Base-by-base conservation (phyloP, 1,140 invertebrate species). In the Nephotettix cincticeps region DNA sequence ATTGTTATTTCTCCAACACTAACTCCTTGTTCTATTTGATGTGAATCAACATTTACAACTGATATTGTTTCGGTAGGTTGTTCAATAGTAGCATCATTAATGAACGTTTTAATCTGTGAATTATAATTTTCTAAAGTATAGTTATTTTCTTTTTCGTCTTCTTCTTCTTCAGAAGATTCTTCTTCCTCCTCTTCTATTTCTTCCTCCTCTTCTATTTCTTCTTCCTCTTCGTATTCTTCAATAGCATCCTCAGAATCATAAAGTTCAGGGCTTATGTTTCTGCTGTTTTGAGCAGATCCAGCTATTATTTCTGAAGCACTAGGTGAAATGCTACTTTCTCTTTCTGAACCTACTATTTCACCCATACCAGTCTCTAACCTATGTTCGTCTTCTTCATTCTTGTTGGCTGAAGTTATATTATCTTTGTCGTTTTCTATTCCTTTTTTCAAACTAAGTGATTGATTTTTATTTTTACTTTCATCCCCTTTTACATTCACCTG, bases 221-320 rank as follows among this genome's bases (percentile, higher is more conserved):
- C 29, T 61, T 72, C 1, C 13, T 19, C 23, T 25, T 58, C 23
- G 9, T 70, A 54, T 30, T 23, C 27, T 66, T 68, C 23, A 58
- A 21, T 11, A 40, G 9, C 27, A 23, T 27, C 19, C 9, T 40
- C n/a, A 21, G 9, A 67, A 43, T 64, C 30, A 61, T 45, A 14
- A 23, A 11, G 6, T 11, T 19, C 47, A 51, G 14, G 21, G 19
- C 47, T 51, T 4, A 19, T 4, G n/a, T 19, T 19, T 51, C 47
- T 51, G 47, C 47, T 19, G 14, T 19, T 51, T 4, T 51, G 6
- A 14, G 32, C 14, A 36, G 32, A 36, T 6, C 32, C 32, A 36
- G 32, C 32, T 36, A 36, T 36, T 6, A 36, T 36, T 36, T 36
- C 32, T 36, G 32, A 36, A 14, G 32, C 32, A 36, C 32, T 36